These are phyloP conservation scores for Oxystoma pomonae DNA, from an alignment of 2,888 invertebrate species.

Conservation along the genomic window DNA sequence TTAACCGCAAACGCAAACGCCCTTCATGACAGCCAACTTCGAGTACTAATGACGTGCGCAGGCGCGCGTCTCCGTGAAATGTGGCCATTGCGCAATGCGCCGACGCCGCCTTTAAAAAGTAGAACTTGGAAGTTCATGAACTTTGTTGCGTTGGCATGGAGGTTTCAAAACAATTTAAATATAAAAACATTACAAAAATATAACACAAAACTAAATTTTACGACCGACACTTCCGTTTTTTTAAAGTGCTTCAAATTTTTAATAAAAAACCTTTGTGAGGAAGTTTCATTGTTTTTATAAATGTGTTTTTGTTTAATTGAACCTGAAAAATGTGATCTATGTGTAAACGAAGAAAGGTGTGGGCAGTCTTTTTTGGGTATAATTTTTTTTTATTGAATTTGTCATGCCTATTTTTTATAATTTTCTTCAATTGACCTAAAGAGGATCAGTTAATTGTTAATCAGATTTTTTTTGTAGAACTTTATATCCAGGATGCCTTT, in stretches of 20 bases:
- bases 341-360: not conserved
- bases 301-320: not conserved
- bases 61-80: not conserved
- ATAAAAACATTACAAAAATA: too few relatives aligned
- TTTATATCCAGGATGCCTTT: too few relatives aligned
- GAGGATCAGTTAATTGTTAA: too few relatives aligned
- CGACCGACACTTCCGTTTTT: too few relatives aligned
- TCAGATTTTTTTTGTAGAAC: too few relatives aligned
- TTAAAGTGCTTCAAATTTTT: too few relatives aligned
- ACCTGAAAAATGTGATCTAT: not conserved
- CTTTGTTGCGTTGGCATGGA: not conserved
- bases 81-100: not conserved
- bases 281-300: not conserved
- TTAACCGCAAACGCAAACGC: constrained; percentile 38
- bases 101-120: not conserved
- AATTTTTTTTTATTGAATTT: not conserved
- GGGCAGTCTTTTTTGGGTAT: not conserved
- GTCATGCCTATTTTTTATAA: not conserved
- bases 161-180: not conserved
- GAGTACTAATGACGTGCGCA: not conserved
- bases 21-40: constrained; percentile 37
- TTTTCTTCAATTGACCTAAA: too few relatives aligned
- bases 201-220: too few relatives aligned
- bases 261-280: too few relatives aligned
- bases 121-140: not conserved